A percentile compares a stretch with the other conserved stretches of the same genome.
phyloP scores from a whole-genome alignment of 2,797 vertebrate species.

The Myioborus miniatus region DNA sequence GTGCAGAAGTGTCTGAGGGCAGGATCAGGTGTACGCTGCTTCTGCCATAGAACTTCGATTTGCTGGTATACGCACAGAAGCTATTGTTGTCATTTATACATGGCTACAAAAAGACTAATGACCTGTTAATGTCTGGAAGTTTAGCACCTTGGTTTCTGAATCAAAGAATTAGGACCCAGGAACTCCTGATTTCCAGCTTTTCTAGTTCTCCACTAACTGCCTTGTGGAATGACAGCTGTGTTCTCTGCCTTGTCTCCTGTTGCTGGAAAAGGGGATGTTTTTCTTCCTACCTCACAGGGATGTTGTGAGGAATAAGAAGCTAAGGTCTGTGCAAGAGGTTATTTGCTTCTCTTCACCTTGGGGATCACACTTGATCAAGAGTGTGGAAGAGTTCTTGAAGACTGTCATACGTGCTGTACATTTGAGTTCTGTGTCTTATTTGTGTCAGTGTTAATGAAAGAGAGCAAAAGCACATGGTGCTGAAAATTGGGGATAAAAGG shows the following conservation, averaged over 20 bases:
- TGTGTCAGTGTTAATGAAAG: background rate
- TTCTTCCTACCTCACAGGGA: slow-evolving; percentile 43
- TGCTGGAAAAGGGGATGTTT: slow-evolving; percentile 6
- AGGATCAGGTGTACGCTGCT: background rate
- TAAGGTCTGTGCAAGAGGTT: background rate
- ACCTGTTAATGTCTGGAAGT: background rate
- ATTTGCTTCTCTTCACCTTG: background rate
- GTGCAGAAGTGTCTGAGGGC: background rate
- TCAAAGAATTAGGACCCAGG: slow-evolving; percentile 5
- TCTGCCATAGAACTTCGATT: background rate
- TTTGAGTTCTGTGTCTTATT: background rate
- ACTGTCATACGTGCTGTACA: background rate
- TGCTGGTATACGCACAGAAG: slow-evolving; percentile 52
- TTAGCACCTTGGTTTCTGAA: slow-evolving; percentile 1
- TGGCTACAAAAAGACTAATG: background rate
- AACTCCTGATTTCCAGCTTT: slow-evolving; percentile 1
- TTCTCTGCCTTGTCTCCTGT: slow-evolving; percentile 19
- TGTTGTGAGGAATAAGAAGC: slow-evolving; percentile 32
- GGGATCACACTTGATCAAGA: background rate
- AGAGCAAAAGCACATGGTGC: background rate
- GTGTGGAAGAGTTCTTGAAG: background rate
- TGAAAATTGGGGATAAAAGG: background rate
- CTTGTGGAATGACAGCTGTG: background rate
- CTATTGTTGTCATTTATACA: background rate
- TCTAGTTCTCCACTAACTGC: background rate